Evolutionary conservation across 2,888 invertebrate genomes (phyloP).

Genomic region (Zhengitettix transpicula): DNA sequence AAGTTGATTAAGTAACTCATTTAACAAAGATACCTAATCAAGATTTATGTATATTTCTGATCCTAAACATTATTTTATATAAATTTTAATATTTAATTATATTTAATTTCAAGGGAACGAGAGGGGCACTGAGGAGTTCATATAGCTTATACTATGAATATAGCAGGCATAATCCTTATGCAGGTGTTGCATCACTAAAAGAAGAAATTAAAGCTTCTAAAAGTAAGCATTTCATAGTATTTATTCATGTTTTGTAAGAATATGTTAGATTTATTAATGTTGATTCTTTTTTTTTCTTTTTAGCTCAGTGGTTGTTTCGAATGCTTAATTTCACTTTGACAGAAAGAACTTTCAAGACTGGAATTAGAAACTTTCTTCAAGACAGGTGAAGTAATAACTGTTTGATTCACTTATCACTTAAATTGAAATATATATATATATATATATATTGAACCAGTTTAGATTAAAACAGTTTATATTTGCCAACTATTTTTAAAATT

Average conservation of each 20-base stretch:
- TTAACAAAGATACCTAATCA: too few species aligned
- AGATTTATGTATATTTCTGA: too few species aligned
- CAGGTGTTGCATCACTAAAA: slow-evolving; percentile 5
- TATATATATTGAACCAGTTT: too few species aligned
- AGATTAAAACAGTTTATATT: too few species aligned
- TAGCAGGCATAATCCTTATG: slow-evolving; percentile 15
- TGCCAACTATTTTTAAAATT: too few species aligned
- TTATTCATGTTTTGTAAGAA: not conserved
- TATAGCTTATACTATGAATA: slow-evolving; percentile 16
- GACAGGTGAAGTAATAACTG: slow-evolving; percentile 28
- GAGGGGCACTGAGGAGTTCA: too few species aligned
- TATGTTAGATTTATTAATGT: not conserved
- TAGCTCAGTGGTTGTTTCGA: slow-evolving; percentile 39
- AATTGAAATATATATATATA: too few species aligned
- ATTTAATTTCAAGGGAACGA: too few species aligned
- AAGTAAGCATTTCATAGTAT: not conserved
- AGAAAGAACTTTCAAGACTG: slow-evolving; percentile 53
- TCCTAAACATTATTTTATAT: not conserved
- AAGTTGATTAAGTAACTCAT: too few species aligned
- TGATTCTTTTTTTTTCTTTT: slow-evolving; percentile 1
- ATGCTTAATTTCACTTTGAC: slow-evolving; percentile 83
- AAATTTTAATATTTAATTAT: too few species aligned
- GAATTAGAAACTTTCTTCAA: slow-evolving; percentile 49
- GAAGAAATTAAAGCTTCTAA: slow-evolving; percentile 1
- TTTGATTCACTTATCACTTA: too few species aligned